These are phyloP conservation scores for Micrasema longulum DNA, from an alignment of 1,140 invertebrate species.

Conservation along the genomic window DNA sequence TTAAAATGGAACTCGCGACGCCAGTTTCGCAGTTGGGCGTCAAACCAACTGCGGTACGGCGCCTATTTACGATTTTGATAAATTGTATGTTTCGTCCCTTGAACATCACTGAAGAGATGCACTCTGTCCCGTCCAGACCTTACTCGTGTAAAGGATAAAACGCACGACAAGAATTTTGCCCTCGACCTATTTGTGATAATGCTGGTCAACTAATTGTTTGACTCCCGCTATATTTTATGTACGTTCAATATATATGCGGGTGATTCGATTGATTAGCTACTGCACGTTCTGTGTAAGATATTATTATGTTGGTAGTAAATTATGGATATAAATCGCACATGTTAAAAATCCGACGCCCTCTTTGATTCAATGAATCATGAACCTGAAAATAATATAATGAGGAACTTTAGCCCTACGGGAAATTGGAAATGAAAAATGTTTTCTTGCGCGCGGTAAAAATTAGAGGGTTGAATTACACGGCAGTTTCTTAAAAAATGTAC, in stretches of 20 bases:
- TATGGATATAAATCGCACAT: not conserved
- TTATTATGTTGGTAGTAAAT: not conserved
- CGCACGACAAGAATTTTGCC: not conserved
- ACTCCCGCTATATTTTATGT: slow-evolving; percentile 11
- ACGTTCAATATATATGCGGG: not conserved
- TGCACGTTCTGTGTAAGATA: not conserved
- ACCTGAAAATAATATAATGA: not conserved
- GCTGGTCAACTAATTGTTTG: slow-evolving; percentile 19
- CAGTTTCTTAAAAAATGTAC: not conserved
- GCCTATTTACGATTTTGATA: no score
- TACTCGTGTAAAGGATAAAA: not conserved
- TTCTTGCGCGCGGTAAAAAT: no score
- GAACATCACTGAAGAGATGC: no score
- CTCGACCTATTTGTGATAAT: slow-evolving; percentile 24
- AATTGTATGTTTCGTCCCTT: no score
- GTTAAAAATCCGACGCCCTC: not conserved
- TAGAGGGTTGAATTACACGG: not conserved
- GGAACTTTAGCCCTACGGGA: no score
- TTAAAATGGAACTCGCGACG: not conserved
- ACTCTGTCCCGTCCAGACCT: not conserved
- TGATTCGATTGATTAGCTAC: not conserved
- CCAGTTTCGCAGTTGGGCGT: no score
- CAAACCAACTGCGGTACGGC: no score
- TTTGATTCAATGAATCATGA: not conserved
- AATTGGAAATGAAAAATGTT: no score